These are phyloP conservation scores for Labia minor DNA, from an alignment of 2,888 invertebrate species.

Conservation along the genomic window DNA sequence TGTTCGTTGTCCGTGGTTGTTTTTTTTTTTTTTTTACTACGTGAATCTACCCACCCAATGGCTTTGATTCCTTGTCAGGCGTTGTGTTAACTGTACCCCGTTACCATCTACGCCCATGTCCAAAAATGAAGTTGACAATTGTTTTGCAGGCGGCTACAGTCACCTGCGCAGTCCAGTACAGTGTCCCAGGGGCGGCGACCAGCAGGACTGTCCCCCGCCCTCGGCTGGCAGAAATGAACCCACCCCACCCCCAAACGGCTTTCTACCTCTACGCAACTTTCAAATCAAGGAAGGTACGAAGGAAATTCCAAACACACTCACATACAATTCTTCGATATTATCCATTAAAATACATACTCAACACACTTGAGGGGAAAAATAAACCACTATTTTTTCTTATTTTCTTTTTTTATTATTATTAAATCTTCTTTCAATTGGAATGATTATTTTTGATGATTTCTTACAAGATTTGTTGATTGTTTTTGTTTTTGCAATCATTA, in stretches of 20 bases:
- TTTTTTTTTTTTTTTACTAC: no score
- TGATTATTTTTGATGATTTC: neutral
- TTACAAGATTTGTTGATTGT: no score
- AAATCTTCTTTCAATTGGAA: no score
- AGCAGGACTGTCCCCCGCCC: neutral
- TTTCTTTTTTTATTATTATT: neutral
- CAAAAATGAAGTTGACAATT: constrained; percentile 18
- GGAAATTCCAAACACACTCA: no score
- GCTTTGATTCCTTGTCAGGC: neutral
- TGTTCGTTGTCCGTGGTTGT: no score
- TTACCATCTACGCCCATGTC: neutral
- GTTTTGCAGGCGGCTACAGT: constrained; percentile 31
- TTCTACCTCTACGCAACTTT: neutral
- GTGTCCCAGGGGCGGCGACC: constrained; percentile 26
- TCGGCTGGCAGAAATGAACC: constrained; percentile 1
- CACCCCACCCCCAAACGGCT: neutral
- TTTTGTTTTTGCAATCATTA: no score
- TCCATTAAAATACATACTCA: no score
- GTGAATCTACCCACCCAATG: no score
- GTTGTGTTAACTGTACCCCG: neutral
- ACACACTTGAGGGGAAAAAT: no score
- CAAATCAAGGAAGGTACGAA: neutral
- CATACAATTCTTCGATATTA: no score
- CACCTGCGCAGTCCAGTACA: constrained; percentile 35
- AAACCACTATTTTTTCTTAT: no score